Evolutionary conservation across 2,797 vertebrate species (phyloP), one percentile per base, ranked within the genome.

Genomic region (Sebastiscus tertius): DNA sequence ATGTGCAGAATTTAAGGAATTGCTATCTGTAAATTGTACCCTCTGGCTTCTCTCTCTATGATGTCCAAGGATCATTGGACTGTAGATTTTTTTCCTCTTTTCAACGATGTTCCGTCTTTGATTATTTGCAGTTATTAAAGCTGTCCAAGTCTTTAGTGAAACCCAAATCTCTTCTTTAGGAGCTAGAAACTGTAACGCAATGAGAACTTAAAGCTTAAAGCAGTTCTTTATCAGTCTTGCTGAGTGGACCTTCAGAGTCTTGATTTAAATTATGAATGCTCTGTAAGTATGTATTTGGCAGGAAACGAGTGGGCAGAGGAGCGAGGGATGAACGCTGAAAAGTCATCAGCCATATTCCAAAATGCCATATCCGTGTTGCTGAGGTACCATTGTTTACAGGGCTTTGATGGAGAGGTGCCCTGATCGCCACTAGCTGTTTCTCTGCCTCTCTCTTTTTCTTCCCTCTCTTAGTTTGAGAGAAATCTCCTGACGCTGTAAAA

Each of bases 401-500:
- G 87, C 78, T 91, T 85, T 95, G 95, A 96, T 96, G 94, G 94
- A 96, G 94, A 95, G 94, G 89, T 95, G 93, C 96, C 95, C 96
- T 96, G 96, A 97, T 97, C 91, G 87, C 93, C 93, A 92, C 90
- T 90, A 92, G 90, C 92, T 94, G 90, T 90, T 90, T 90, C 86
- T 90, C 82, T 89, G 75, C 72, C 87, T 78, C 89, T 86, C 86
- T 90, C 87, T 87, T 77, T 89, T 82, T 79, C 80, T 84, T 84
- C 89, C 93, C 84, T 90, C 87, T 91, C 90, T 95, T 94, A 93
- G 93, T 96, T 95, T 87, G 89, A 94, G 94, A 95, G 98, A 96
- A 99, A 99, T 98, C 97, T 99, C 98, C 98, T 99, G 98, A 99
- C 97, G 98, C 96, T 97, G 97, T 99, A 99, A 99, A 99, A 99